Evolutionary conservation across 2,888 invertebrate species (phyloP).

Genomic region (Scrobipalpa atriplicella): DNA sequence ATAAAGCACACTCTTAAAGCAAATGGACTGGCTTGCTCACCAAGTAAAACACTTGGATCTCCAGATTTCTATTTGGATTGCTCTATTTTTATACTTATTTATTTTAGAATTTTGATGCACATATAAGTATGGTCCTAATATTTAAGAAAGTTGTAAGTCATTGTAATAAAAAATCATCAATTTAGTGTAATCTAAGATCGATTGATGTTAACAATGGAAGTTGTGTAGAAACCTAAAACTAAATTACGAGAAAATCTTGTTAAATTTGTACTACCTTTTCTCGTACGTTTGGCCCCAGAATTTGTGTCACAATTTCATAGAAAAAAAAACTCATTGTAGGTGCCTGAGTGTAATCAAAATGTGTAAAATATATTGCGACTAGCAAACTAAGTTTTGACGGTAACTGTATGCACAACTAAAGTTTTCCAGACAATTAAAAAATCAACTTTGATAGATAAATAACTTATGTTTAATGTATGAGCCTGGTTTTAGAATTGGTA

Average conservation of each 20-base stretch:
- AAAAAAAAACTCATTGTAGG: conserved; percentile 16
- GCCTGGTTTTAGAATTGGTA: background rate
- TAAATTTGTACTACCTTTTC: conserved; percentile 75
- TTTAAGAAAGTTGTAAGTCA: background rate
- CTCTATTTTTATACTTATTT: background rate
- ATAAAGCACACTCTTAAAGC: conserved; percentile 22
- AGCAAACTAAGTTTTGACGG: conserved; percentile 26
- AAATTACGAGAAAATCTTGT: conserved; percentile 68
- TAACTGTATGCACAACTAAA: conserved; percentile 15
- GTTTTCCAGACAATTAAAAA: background rate
- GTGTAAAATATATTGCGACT: conserved; percentile 21
- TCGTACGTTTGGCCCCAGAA: conserved; percentile 77
- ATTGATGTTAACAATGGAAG: conserved; percentile 48
- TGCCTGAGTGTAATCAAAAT: background rate
- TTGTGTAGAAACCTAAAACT: conserved; percentile 62
- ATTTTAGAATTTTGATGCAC: conserved; percentile 8
- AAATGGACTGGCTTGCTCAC: conserved; percentile 20
- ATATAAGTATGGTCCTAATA: conserved; percentile 6
- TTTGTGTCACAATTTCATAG: conserved; percentile 54
- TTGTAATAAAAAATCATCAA: background rate
- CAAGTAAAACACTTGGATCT: background rate
- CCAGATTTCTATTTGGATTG: background rate
- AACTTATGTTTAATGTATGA: background rate
- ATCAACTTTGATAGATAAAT: background rate
- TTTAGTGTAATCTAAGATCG: conserved; percentile 30